Evolutionary conservation across 2,797 vertebrate species (phyloP).

Genomic region (Chaenodraco wilsoni): DNA sequence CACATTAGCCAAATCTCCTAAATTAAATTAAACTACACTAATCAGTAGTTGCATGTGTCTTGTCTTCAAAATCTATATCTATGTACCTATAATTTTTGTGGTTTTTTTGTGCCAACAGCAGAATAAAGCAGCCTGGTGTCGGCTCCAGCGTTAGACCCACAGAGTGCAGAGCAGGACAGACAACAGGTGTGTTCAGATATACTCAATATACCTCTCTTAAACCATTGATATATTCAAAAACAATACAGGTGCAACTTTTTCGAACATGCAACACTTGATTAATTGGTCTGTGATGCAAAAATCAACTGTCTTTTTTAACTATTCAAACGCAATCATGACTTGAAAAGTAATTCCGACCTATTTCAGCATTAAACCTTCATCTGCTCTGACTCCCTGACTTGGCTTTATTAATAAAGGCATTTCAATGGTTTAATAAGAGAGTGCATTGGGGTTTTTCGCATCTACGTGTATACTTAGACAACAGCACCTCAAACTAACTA

Average conservation of each 20-base stretch:
- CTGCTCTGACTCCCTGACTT: no score
- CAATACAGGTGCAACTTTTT: background rate
- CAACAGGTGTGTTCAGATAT: conserved; percentile 73
- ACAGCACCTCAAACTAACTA: no score
- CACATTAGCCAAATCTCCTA: background rate
- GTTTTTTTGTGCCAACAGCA: conserved; percentile 56
- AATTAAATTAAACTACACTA: background rate
- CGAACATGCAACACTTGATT: background rate
- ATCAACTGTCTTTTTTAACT: no score
- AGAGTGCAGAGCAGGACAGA: conserved; percentile 32
- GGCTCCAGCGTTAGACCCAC: conserved; percentile 52
- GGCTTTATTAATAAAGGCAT: no score
- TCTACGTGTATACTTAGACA: no score
- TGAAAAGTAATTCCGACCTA: no score
- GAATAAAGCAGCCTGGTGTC: conserved; percentile 42
- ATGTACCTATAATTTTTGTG: conserved; percentile 41
- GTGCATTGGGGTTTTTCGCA: no score
- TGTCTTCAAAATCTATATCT: conserved; percentile 1
- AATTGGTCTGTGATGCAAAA: no score
- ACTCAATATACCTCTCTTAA: background rate
- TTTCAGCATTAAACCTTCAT: no score
- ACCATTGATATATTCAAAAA: background rate
- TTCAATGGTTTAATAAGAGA: no score
- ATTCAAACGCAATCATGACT: no score
- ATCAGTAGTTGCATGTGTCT: background rate